Conservation (phyloP, 2,888 invertebrate species). For the Volucella bombylans region DNA sequence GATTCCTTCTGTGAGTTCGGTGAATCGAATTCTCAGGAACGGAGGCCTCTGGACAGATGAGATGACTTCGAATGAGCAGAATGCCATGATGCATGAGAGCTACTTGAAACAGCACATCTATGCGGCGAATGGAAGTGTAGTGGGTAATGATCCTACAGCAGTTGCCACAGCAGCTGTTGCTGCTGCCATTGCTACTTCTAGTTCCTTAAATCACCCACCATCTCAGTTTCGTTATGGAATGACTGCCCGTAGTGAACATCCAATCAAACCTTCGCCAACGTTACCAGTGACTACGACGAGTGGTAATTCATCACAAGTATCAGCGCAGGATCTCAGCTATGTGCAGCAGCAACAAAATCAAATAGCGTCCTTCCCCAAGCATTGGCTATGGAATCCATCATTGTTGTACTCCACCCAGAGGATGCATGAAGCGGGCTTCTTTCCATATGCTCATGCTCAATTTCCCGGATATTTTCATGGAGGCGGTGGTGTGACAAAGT, state of each 20-base stretch:
- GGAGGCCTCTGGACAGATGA: constrained; percentile 92
- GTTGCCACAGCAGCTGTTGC: constrained; percentile 71
- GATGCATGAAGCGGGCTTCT: constrained; percentile 77
- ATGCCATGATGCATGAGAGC: constrained; percentile 76
- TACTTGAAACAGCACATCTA: constrained; percentile 81
- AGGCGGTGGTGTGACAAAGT: constrained; percentile 78
- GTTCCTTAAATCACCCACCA: constrained; percentile 65
- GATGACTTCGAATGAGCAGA: constrained; percentile 82
- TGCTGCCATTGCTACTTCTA: constrained; percentile 63
- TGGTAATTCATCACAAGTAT: constrained; percentile 41
- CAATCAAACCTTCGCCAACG: constrained; percentile 80
- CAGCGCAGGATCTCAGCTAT: constrained; percentile 79
- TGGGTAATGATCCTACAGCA: constrained; percentile 51
- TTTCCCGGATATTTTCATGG: constrained; percentile 76
- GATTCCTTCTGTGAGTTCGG: constrained; percentile 96
- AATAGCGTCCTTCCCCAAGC: constrained; percentile 79
- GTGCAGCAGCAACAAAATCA: constrained; percentile 75
- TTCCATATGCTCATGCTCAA: constrained; percentile 76
- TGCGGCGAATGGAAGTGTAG: constrained; percentile 73
- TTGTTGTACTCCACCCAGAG: constrained; percentile 81
- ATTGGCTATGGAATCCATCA: constrained; percentile 83
- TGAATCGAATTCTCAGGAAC: constrained; percentile 95
- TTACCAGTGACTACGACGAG: constrained; percentile 74
- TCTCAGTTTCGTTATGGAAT: constrained; percentile 74
- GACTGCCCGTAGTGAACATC: constrained; percentile 73